Percentiles rank a stretch among this genome's conserved stretches.
Conservation (phyloP, 2,888 invertebrate genomes). For the Hedya salicella region DNA sequence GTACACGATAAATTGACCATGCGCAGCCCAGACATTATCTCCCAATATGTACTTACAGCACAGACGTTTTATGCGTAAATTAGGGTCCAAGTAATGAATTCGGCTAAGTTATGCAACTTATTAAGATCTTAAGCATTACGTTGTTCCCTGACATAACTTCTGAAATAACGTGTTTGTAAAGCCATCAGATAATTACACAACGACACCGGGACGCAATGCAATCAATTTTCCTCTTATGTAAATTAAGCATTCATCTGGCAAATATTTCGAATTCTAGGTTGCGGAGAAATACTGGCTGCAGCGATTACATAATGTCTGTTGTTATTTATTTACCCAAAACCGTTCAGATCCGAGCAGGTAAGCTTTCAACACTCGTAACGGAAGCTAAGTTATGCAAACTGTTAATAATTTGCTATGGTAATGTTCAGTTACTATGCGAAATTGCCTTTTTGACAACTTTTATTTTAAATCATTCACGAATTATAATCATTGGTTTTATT, state of each 20-base stretch:
- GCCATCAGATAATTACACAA: constrained; percentile 46
- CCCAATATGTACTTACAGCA: constrained; percentile 27
- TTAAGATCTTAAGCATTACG: constrained; percentile 45
- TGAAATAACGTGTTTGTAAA: constrained; percentile 47
- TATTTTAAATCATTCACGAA: constrained; percentile 44
- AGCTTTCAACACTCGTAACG: constrained; percentile 44
- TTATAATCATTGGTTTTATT: constrained; percentile 58
- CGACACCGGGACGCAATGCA: constrained; percentile 38
- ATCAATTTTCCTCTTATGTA: constrained; percentile 43
- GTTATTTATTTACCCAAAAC: constrained; percentile 41
- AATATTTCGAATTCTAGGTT: constrained; percentile 41
- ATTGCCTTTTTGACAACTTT: constrained; percentile 39
- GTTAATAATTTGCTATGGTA: constrained; percentile 48
- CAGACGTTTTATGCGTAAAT: constrained; percentile 40
- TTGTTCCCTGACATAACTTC: constrained; percentile 42
- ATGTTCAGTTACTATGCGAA: constrained; percentile 45
- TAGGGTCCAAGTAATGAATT: constrained; percentile 35
- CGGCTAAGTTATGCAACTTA: constrained; percentile 44
- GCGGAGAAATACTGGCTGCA: constrained; percentile 39
- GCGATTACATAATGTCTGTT: constrained; percentile 43
- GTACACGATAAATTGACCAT: constrained; percentile 39
- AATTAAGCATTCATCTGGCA: constrained; percentile 36
- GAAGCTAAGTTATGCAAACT: constrained; percentile 52
- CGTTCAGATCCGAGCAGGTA: constrained; percentile 30
- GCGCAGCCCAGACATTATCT: constrained; percentile 34